Percentiles rank a stretch among this genome's conserved stretches.
Evolutionary conservation across 1,140 invertebrate genomes (phyloP).

Genomic region (Dendroctonus ponderosae): DNA sequence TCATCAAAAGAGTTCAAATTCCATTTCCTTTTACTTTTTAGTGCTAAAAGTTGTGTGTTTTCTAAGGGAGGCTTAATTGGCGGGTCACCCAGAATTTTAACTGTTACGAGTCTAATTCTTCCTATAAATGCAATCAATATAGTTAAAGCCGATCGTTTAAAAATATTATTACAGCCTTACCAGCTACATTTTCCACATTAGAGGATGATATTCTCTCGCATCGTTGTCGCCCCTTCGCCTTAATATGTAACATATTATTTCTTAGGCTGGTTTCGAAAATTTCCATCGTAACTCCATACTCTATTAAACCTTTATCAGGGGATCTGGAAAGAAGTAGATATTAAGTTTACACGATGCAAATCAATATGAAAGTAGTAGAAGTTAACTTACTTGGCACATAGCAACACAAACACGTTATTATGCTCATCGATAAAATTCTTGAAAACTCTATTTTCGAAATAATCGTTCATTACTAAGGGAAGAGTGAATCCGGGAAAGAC

Average conservation of each 20-base stretch:
- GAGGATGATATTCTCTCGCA: conserved; percentile 43
- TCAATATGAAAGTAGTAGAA: conserved; percentile 1
- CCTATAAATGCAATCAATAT: conserved; percentile 5
- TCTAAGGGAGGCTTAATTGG: conserved; percentile 40
- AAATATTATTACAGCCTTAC: conserved; percentile 4
- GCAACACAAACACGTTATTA: conserved; percentile 44
- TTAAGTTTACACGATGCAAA: too few relatives aligned
- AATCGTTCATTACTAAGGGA: conserved; percentile 44
- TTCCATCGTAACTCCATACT: conserved; percentile 50
- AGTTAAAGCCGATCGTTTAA: background rate
- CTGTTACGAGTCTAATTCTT: conserved; percentile 42
- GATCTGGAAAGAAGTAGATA: too few relatives aligned
- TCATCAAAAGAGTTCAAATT: conserved; percentile 35
- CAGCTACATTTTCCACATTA: conserved; percentile 37
- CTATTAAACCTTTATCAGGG: background rate
- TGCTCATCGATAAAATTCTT: conserved; percentile 39
- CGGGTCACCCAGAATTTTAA: conserved; percentile 44
- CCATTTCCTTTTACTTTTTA: conserved; percentile 38
- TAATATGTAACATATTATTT: conserved; percentile 43
- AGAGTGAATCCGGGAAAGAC: conserved; percentile 50
- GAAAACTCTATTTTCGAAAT: conserved; percentile 40
- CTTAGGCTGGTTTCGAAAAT: conserved; percentile 43
- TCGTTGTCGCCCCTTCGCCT: conserved; percentile 48
- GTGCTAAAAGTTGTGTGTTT: conserved; percentile 42
- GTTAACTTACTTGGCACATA: conserved; percentile 45